These are phyloP conservation scores for Rachycentron canadum DNA, from an alignment of 2,797 vertebrate species.

Conservation along the genomic window DNA sequence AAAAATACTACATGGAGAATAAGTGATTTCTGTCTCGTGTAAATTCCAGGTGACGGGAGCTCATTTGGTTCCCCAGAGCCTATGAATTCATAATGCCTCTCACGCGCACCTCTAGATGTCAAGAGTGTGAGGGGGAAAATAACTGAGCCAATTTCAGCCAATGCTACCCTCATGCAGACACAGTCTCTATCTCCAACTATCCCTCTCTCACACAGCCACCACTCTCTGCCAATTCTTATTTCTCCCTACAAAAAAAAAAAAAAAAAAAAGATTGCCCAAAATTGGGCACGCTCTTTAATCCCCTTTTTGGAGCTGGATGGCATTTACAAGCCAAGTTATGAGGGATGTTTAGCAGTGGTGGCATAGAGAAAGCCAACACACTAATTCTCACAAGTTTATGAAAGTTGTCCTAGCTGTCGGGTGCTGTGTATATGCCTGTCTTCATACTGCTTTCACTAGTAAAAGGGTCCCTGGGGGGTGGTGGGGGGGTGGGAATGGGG, in stretches of 20 bases:
- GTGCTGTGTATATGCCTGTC: conserved; percentile 42
- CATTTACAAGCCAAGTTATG: conserved; percentile 60
- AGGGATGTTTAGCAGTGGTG: conserved; percentile 60
- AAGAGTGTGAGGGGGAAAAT: conserved; percentile 61
- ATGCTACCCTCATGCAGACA: conserved; percentile 51
- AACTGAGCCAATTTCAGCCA: conserved; percentile 71
- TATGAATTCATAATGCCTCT: conserved; percentile 79
- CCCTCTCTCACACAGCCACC: conserved; percentile 23
- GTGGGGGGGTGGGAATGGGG: conserved; percentile 31
- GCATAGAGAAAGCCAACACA: conserved; percentile 45
- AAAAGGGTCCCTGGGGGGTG: conserved; percentile 16
- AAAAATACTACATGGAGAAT: conserved; percentile 74
- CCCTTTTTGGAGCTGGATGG: conserved; percentile 49
- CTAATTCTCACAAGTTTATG: conserved; percentile 55
- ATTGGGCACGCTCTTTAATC: conserved; percentile 63
- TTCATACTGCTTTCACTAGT: conserved; percentile 32
- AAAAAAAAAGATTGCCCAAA: conserved; percentile 26
- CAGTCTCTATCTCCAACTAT: conserved; percentile 51
- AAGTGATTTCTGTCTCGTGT: conserved; percentile 76
- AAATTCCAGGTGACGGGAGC: conserved; percentile 74
- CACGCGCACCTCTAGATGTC: conserved; percentile 56
- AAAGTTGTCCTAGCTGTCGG: conserved; percentile 66
- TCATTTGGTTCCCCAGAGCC: conserved; percentile 74
- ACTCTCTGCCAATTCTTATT: conserved; percentile 56
- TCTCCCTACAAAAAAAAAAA: conserved; percentile 36